phyloP scores from a whole-genome alignment of 1,140 invertebrate species.

The Drosophila biarmipes region DNA sequence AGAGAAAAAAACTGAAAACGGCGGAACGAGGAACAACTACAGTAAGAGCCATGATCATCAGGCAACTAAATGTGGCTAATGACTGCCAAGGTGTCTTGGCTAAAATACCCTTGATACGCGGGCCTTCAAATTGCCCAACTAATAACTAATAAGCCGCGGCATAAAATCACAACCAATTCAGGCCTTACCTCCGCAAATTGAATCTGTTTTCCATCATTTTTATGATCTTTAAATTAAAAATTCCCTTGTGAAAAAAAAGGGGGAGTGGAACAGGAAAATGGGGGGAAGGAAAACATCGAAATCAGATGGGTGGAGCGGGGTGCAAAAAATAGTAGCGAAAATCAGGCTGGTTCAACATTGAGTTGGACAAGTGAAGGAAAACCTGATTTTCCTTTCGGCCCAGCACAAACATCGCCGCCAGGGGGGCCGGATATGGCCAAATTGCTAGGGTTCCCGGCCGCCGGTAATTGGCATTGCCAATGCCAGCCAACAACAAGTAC shows the following conservation, averaged over 20 bases:
- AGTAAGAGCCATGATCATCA: constrained; percentile 60
- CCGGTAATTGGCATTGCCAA: constrained; percentile 81
- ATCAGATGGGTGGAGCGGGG: constrained; percentile 32
- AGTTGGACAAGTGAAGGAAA: constrained; percentile 62
- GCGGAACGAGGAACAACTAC: constrained; percentile 22
- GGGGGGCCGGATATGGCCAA: constrained; percentile 79
- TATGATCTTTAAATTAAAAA: constrained; percentile 43
- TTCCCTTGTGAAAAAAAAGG: neutral
- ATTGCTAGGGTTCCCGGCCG: constrained; percentile 76
- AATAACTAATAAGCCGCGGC: neutral
- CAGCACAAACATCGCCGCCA: constrained; percentile 62
- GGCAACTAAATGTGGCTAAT: constrained; percentile 68
- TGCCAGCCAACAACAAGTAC: constrained; percentile 54
- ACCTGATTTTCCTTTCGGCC: constrained; percentile 69
- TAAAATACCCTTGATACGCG: constrained; percentile 40
- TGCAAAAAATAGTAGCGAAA: constrained; percentile 46
- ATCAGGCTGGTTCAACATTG: constrained; percentile 46
- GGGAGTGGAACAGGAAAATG: constrained; percentile 38
- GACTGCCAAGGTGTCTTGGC: constrained; percentile 61
- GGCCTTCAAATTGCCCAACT: constrained; percentile 5
- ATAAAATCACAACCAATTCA: constrained; percentile 33
- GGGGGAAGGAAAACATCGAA: constrained; percentile 59
- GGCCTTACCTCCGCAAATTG: constrained; percentile 34
- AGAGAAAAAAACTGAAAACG: constrained; percentile 16
- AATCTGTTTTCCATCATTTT: constrained; percentile 37